Evolutionary conservation across 2,888 invertebrate species (phyloP).

Genomic region (Chymomyza amoena): DNA sequence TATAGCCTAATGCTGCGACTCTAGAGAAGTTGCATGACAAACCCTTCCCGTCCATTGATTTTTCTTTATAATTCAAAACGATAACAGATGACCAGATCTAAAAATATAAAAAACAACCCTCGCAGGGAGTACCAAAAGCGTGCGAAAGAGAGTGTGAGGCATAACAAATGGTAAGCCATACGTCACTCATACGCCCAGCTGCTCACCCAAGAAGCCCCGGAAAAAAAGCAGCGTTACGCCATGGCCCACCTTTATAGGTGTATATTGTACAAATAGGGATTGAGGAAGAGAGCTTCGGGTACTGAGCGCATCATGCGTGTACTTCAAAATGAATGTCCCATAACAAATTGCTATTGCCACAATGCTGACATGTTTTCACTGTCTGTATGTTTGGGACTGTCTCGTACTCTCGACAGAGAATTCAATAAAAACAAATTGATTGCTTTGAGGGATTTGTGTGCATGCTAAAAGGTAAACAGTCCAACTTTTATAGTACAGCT

Average conservation of each 20-base stretch:
- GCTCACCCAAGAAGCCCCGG: conserved; percentile 15
- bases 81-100: too few species aligned
- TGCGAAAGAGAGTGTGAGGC: conserved; percentile 50
- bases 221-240: conserved; percentile 6
- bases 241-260: background rate
- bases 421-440: conserved; percentile 72
- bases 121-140: conserved; percentile 26
- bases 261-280: background rate
- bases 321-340: conserved; percentile 55
- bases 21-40: too few species aligned
- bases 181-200: conserved; percentile 66
- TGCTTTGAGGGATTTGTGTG: conserved; percentile 61
- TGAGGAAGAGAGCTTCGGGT: background rate
- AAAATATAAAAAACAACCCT: too few species aligned
- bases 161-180: conserved; percentile 64
- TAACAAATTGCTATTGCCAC: conserved; percentile 40
- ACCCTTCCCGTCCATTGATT: too few species aligned
- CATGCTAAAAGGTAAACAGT: conserved; percentile 57
- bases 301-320: conserved; percentile 40
- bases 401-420: conserved; percentile 31
- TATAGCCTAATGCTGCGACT: too few species aligned
- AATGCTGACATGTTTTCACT: conserved; percentile 22
- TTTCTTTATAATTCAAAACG: too few species aligned
- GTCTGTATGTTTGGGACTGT: background rate
- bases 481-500: background rate